A percentile compares a stretch with the other conserved stretches of the same genome.
Evolutionary conservation across 2,797 vertebrate genomes (phyloP).

Genomic region (Pachyuromys duprasi): DNA sequence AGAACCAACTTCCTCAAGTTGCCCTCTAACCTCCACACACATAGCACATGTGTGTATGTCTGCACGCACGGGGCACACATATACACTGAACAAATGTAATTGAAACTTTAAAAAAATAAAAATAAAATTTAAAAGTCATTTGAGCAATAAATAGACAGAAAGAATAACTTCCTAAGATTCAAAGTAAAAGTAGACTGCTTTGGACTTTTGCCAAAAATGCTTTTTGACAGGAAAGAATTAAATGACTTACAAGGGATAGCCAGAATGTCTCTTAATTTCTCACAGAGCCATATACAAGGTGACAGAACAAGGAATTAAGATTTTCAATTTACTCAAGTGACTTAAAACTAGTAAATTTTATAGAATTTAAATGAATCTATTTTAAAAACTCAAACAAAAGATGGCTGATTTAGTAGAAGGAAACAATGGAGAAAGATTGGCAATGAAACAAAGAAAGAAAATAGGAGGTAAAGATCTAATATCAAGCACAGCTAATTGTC

Average conservation of each 20-base stretch:
- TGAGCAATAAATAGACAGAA: not conserved
- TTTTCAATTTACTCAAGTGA: constrained; percentile 4
- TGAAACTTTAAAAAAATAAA: not conserved
- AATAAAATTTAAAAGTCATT: not conserved
- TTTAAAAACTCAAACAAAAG: not conserved
- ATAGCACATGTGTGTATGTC: no score
- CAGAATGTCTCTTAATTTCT: not conserved
- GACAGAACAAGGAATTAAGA: not conserved
- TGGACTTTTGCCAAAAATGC: not conserved
- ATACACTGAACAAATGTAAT: not conserved
- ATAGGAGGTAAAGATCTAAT: not conserved
- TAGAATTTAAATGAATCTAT: not conserved
- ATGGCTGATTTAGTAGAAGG: not conserved
- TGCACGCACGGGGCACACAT: not conserved
- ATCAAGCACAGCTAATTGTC: not conserved
- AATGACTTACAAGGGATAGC: not conserved
- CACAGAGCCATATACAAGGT: constrained; percentile 4
- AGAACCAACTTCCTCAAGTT: not conserved
- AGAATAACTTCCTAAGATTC: not conserved
- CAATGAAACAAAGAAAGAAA: constrained; percentile 23
- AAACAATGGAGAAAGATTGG: constrained; percentile 2
- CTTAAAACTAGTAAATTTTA: not conserved
- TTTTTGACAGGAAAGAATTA: not conserved
- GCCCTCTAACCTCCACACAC: not conserved
- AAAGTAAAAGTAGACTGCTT: constrained; percentile 24